Evolutionary conservation across 2,888 invertebrate genomes (phyloP), one percentile per base, ranked within the genome.

Genomic region (Phasia obesa): DNA sequence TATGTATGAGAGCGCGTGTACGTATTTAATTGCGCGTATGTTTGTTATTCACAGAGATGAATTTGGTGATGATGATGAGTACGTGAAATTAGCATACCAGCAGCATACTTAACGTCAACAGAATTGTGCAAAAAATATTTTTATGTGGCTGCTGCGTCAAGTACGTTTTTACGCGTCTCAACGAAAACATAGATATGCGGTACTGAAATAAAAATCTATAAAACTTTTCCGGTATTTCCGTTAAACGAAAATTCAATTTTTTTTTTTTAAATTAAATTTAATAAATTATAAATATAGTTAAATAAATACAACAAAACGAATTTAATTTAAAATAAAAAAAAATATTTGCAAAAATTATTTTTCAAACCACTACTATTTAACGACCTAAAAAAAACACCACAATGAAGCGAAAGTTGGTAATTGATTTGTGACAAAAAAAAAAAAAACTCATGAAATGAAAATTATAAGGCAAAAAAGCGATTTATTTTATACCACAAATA

Each of bases 221-320:
- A 75, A 65, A 81, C 59, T 82, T 78, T 82, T 82, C 78, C 82
- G 82, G 82, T 69, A 70, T 78, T 71, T 67, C 23, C 57, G 65
- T 21, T 73, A 60, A 78, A 74, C 57, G 65, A 65, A 64, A 64
- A 62, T 53, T 47, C 53, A 42, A 27, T n/a, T n/a, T n/a, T n/a
- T n/a, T n/a, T n/a, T n/a, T n/a, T n/a, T n/a, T n/a, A n/a, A n/a
- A n/a, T n/a, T n/a, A 7, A 27, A 57, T 65, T 51, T 25, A 27
- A 19, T 47, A 47, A 21, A 42, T 62, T 53, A 53, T 31, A 53
- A 62, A 53, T 31, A 47, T 47, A 27, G 23, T 11, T 11, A 60
- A 76, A 60, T 27, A 15, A 35, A 19, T 17, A 38, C 17, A 9
- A 59, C 1, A 49, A 51, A 78, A 55, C 19, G 9, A 59, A 57